Conservation (phyloP, 1,140 invertebrate species). For the Drosophila oshimai region DNA sequence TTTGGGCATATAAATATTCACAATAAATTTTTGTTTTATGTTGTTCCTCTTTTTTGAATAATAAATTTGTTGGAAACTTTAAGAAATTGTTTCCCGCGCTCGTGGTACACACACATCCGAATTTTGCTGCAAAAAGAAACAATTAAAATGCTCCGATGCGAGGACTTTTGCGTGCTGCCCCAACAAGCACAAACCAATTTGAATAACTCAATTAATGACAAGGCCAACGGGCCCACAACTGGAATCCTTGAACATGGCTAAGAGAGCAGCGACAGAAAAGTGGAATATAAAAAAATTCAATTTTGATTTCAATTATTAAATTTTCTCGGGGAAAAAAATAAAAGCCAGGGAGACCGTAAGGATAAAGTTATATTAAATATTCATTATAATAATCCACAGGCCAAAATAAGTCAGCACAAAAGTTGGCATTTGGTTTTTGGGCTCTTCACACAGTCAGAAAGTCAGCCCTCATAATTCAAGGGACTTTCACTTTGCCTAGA, state of each 20-base stretch:
- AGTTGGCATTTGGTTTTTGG: slow-evolving; percentile 40
- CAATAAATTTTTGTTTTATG: too few species aligned
- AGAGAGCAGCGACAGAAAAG: slow-evolving; percentile 1
- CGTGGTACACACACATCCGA: not conserved
- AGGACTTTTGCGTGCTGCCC: slow-evolving; percentile 27
- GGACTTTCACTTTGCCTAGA: slow-evolving; percentile 45
- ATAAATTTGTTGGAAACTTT: too few species aligned
- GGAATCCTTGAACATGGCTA: slow-evolving; percentile 18
- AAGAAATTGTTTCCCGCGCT: not conserved
- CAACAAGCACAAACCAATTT: slow-evolving; percentile 42
- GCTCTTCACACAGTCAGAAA: slow-evolving; percentile 17
- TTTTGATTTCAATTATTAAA: slow-evolving; percentile 53
- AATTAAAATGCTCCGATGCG: slow-evolving; percentile 50
- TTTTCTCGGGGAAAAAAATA: slow-evolving; percentile 16
- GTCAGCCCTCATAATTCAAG: slow-evolving; percentile 49
- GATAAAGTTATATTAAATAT: slow-evolving; percentile 69
- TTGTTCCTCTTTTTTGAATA: too few species aligned
- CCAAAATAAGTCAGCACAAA: slow-evolving; percentile 30
- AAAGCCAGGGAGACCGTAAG: slow-evolving; percentile 1
- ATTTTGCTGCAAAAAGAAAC: slow-evolving; percentile 42
- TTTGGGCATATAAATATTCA: too few species aligned
- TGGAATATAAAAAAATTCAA: slow-evolving; percentile 25
- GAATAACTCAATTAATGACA: slow-evolving; percentile 65
- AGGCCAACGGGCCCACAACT: slow-evolving; percentile 23
- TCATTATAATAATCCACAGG: slow-evolving; percentile 71